Base-by-base conservation (phyloP, 1,140 invertebrate species). In the Hyles vespertilio region DNA sequence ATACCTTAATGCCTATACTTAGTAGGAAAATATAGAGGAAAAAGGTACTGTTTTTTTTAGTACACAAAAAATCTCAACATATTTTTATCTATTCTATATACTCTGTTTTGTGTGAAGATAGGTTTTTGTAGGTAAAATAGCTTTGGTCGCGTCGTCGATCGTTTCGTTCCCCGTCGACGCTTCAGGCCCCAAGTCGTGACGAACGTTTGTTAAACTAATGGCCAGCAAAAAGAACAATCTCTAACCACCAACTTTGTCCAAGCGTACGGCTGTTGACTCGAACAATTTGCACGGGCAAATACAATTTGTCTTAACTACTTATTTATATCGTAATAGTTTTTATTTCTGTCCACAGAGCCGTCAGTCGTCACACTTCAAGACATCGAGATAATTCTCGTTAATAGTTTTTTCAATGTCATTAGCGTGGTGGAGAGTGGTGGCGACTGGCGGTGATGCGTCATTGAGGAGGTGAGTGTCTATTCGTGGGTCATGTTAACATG, bases 151-250 rank as follows among this genome's bases (percentile, higher is more conserved):
- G 22, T 22, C 22, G 22, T 22, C 22, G 22, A 22, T 22, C 22
- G 22, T 22, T 22, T 22, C 22, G 22, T 0, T 22, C 22, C 22
- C 22, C 22, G 22, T 22, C 22, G 48, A 55, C 12, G n/a, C 32
- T 3, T 40, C 56, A 32, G 65, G 74, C 67, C 73, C 61, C 71
- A 69, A 81, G 77, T 87, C 82, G 82, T 85, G 82, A 87, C 79
- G 72, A 61, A 63, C 67, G 72, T 85, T 81, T 84, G 77, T 84
- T 81, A 80, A 69, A 80, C 77, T 82, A 82, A 84, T 81, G 77
- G 69, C 72, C 61, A 65, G 73, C 77, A 80, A 81, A 80, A 85
- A 87, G 81, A 83, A 81, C 22, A 22, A 73, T 69, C 58, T 65
- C 65, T 63, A 61, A 61, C 69, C 71, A 84, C 79, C 79, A 83